These are phyloP conservation scores for Anagrus nilaparvatae DNA, from an alignment of 1,140 invertebrate species.

Conservation along the genomic window DNA sequence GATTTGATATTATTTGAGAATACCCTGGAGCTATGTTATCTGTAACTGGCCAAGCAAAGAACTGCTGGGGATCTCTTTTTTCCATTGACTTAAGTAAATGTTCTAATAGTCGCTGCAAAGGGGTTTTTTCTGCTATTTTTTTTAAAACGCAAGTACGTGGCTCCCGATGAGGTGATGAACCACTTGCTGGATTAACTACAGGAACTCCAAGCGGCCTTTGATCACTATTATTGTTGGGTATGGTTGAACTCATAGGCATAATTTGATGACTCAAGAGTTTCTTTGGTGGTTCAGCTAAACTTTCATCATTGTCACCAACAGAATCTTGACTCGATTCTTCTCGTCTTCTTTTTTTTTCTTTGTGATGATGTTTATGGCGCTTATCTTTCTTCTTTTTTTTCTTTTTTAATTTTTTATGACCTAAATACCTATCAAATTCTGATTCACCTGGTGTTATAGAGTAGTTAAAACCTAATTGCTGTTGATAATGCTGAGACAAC, in stretches of 20 bases:
- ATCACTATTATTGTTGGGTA: slow-evolving; percentile 27
- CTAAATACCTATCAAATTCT: slow-evolving; percentile 36
- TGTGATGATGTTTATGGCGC: slow-evolving; percentile 64
- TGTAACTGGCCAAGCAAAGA: slow-evolving; percentile 95
- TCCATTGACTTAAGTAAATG: slow-evolving; percentile 74
- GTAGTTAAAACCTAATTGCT: slow-evolving; percentile 34
- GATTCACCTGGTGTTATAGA: slow-evolving; percentile 33
- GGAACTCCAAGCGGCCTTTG: slow-evolving; percentile 18
- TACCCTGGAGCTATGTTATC: slow-evolving; percentile 95
- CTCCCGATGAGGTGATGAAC: slow-evolving; percentile 48
- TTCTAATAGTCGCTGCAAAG: slow-evolving; percentile 74
- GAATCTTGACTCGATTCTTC: slow-evolving; percentile 47
- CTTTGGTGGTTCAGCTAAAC: slow-evolving; percentile 36
- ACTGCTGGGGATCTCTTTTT: slow-evolving; percentile 87
- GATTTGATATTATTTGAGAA: slow-evolving; percentile 80
- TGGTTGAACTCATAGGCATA: slow-evolving; percentile 30
- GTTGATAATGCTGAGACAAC: slow-evolving; percentile 37
- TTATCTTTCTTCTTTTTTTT: slow-evolving; percentile 70
- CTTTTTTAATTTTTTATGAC: slow-evolving; percentile 64
- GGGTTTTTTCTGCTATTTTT: slow-evolving; percentile 63
- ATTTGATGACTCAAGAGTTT: slow-evolving; percentile 35
- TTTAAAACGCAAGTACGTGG: slow-evolving; percentile 57
- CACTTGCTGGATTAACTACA: slow-evolving; percentile 19
- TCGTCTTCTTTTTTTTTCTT: slow-evolving; percentile 49
- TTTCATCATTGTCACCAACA: slow-evolving; percentile 40